Conservation (phyloP, 1,140 invertebrate genomes). For the Drosophila pandora region DNA sequence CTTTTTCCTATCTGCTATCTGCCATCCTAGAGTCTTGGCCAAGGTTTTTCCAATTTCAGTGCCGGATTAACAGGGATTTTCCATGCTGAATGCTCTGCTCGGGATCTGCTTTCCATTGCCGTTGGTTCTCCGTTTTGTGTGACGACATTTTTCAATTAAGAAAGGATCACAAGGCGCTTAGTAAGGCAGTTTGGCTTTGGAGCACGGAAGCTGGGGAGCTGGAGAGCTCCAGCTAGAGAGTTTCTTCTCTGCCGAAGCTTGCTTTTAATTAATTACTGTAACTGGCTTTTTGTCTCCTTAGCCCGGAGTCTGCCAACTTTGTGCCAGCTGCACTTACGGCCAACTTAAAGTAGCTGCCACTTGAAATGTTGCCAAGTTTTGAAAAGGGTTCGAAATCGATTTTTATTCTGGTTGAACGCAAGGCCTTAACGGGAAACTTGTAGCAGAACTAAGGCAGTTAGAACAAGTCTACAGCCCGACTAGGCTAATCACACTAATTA, state of each 20-base stretch:
- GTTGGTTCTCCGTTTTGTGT: conserved; percentile 50
- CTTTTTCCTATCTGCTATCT: conserved; percentile 14
- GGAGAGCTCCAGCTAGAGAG: not conserved
- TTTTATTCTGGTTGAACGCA: not conserved
- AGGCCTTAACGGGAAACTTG: conserved; percentile 9
- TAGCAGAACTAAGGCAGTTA: conserved; percentile 35
- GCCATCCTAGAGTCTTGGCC: conserved; percentile 34
- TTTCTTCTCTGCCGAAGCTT: conserved; percentile 19
- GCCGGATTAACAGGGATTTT: conserved; percentile 80
- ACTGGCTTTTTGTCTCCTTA: conserved; percentile 3
- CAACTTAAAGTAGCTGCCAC: conserved; percentile 30
- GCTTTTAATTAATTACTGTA: conserved; percentile 75
- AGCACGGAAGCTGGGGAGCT: conserved; percentile 2
- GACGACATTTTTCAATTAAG: conserved; percentile 83
- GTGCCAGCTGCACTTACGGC: conserved; percentile 62
- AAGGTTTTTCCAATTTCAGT: conserved; percentile 82
- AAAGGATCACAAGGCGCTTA: conserved; percentile 81
- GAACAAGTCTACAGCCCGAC: conserved; percentile 25
- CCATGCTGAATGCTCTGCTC: conserved; percentile 43
- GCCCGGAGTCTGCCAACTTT: conserved; percentile 35
- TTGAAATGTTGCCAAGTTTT: conserved; percentile 36
- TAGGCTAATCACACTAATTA: conserved; percentile 44
- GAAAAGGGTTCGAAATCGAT: conserved; percentile 33
- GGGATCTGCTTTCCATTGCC: conserved; percentile 22
- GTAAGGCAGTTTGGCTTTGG: conserved; percentile 73